Conservation (phyloP, 2,113 vertebrate genomes). For the Psilopsiagon aurifrons region DNA sequence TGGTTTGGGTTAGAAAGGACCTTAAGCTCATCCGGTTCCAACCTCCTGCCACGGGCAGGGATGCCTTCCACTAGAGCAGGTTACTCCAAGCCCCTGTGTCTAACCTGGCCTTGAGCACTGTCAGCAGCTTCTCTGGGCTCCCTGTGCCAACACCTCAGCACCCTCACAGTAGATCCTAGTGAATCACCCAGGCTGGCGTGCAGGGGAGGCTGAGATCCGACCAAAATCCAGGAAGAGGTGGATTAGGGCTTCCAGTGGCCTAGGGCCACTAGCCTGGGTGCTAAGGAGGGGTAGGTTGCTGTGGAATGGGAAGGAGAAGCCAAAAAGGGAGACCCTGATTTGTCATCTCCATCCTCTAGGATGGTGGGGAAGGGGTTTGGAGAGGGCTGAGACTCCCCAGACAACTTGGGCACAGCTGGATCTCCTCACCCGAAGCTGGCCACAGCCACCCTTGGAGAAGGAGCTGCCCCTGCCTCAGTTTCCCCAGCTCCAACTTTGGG, state of each 20-base stretch:
- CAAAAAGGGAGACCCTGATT: background rate
- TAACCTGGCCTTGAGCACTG: background rate
- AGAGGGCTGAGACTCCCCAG: background rate
- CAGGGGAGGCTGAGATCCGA: background rate
- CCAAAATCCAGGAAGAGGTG: background rate
- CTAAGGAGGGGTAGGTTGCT: background rate
- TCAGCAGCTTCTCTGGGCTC: background rate
- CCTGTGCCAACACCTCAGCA: background rate
- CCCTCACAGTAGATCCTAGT: background rate
- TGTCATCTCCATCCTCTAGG: background rate
- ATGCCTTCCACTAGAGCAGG: background rate
- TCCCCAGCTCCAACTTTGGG: background rate
- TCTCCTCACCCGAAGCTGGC: background rate
- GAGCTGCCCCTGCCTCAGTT: background rate
- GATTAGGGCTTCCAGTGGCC: background rate
- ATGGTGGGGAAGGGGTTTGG: background rate
- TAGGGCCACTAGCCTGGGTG: background rate
- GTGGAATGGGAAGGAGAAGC: background rate
- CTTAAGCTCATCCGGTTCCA: background rate
- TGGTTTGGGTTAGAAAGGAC: background rate
- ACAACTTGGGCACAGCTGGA: rapidly evolving
- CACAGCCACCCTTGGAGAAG: background rate
- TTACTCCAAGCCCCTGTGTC: background rate
- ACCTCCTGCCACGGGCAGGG: background rate
- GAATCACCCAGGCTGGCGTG: rapidly evolving